Base-by-base conservation (phyloP, 2,888 invertebrate species). In the Cosmorhoe ocellata region DNA sequence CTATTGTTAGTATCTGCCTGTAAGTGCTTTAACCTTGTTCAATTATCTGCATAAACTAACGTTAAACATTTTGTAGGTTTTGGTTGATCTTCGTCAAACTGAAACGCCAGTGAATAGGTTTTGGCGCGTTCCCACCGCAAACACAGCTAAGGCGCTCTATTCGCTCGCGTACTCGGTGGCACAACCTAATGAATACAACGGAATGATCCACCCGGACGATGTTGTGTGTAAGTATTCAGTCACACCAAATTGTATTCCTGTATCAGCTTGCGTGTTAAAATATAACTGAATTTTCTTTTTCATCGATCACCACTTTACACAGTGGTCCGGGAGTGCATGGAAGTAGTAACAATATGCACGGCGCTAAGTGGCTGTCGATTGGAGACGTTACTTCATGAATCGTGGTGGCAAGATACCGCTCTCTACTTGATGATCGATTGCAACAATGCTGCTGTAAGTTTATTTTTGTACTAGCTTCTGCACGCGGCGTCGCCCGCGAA, bases 241-340 rank as follows among this genome's bases (percentile, higher is more conserved):
- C 18, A 1, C 2, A 41, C 8, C 11, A 24, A 12, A 5, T 18
- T 18, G 18, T 18, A 18, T 18, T 18, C 5, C 2, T 18, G 18
- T 18, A 3, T 18, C 18, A 4, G 4, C 4, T 3, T 18, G 18
- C 4, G 18, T 18, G 18, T 18, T 18, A 18, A 24, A 24, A 24
- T 3, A 24, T 24, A 24, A 24, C 18, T 18, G 18, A 4, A 8
- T 9, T 10, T 22, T 8, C 11, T 24, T 47, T 0, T 14, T 34
- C 10, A 40, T 9, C n/a, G 11, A 32, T 32, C 47, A 50, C 14
- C 6, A 73, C 39, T n/a, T n/a, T n/a, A n/a, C n/a, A n/a, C 83
- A 88, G 95, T 97, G 72, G 97, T 97, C 69, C 95, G 97, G 67
- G 98, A 98, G 87, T 97, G 98, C 38, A 91, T 99, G 78, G 98